Evolutionary conservation across 1,140 invertebrate species (phyloP).

Genomic region (Triops longicaudatus): DNA sequence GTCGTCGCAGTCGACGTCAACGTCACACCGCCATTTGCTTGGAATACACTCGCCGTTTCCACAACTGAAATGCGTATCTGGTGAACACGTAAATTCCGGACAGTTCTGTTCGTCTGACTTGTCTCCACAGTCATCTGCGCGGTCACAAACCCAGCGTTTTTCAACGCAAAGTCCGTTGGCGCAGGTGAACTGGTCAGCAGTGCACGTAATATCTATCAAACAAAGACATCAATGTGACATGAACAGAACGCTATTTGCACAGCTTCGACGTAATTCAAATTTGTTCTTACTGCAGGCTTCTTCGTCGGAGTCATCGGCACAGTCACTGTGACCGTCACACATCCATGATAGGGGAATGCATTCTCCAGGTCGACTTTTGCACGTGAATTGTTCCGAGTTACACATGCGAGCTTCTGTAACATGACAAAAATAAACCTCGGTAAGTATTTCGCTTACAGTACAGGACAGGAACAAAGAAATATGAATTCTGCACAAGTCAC

Average conservation of each 20-base stretch:
- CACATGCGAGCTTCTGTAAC: conserved; percentile 64
- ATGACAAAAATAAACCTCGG: conserved; percentile 16
- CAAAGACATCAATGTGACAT: conserved; percentile 19
- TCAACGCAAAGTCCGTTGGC: conserved; percentile 80
- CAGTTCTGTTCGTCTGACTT: conserved; percentile 48
- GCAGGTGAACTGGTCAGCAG: conserved; percentile 82
- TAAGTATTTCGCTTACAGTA: neutral
- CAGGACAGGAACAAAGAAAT: neutral
- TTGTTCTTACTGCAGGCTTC: conserved; percentile 74
- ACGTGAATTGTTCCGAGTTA: conserved; percentile 76
- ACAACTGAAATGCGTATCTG: conserved; percentile 60
- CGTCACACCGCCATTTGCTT: conserved; percentile 69
- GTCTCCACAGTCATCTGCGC: conserved; percentile 69
- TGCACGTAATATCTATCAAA: conserved; percentile 67
- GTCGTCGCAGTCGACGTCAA: conserved; percentile 72
- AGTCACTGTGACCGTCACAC: conserved; percentile 80
- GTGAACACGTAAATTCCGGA: conserved; percentile 54
- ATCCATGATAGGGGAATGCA: conserved; percentile 85
- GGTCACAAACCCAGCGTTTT: conserved; percentile 75
- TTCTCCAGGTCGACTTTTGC: conserved; percentile 60
- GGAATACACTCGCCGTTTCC: conserved; percentile 60
- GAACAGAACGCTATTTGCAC: neutral
- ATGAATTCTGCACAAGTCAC: neutral
- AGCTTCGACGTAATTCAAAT: neutral
- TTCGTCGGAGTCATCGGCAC: conserved; percentile 80